Percentiles rank a stretch among this genome's conserved stretches.
Evolutionary conservation across 1,140 invertebrate species (phyloP).

Genomic region (Euura saliciscinereae): DNA sequence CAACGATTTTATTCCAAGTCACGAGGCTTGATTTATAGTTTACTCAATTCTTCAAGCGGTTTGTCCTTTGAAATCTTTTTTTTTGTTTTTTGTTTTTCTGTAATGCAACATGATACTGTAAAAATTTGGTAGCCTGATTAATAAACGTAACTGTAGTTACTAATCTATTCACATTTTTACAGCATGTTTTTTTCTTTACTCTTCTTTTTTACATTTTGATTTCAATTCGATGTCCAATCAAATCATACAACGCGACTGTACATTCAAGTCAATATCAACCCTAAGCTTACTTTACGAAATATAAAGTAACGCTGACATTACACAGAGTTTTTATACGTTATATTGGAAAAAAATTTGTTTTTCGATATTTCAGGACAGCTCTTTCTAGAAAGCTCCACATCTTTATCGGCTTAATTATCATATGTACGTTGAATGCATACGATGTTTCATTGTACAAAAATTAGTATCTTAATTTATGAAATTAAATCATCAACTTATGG

Average conservation of each 20-base stretch:
- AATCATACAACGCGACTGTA: neutral
- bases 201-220: no score
- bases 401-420: no score
- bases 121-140: neutral
- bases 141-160: neutral
- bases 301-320: neutral
- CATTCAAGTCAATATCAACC: conserved; percentile 2
- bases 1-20: neutral
- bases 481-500: no score
- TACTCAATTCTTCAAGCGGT: no score
- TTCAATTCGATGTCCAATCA: neutral
- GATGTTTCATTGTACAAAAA: no score
- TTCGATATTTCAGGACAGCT: no score
- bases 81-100: neutral
- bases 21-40: no score
- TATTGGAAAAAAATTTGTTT: no score
- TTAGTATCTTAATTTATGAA: no score
- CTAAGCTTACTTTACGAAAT: neutral
- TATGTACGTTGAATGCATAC: no score
- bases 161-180: conserved; percentile 4
- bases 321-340: neutral
- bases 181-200: neutral
- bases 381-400: no score
- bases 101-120: neutral
- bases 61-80: neutral